phyloP scores from a whole-genome alignment of 2,113 vertebrate genomes.

The Anguilla japonica region DNA sequence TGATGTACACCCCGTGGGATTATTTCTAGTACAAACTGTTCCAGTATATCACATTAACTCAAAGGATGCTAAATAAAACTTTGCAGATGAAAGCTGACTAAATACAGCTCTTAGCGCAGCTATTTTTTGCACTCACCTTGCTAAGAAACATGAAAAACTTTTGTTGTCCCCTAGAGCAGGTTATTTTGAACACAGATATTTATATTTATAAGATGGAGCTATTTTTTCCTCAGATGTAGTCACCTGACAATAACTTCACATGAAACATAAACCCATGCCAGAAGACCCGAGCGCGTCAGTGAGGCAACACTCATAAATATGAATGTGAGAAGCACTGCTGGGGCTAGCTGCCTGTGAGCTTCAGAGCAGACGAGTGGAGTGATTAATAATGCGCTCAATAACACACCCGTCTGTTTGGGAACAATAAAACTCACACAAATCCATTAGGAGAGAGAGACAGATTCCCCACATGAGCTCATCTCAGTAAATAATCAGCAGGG shows the following conservation, averaged over 20 bases:
- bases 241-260: not conserved
- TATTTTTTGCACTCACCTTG: too few relatives aligned
- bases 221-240: not conserved
- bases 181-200: not conserved
- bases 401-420: constrained; percentile 40
- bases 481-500: not conserved
- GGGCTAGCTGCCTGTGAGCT: not conserved
- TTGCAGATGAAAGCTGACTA: not conserved
- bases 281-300: not conserved
- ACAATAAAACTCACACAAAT: constrained; percentile 10
- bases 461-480: not conserved
- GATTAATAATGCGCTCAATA: constrained; percentile 37
- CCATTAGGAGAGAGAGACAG: constrained; percentile 6
- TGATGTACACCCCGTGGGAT: not conserved
- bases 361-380: not conserved
- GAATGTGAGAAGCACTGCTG: not conserved
- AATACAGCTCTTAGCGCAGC: too few relatives aligned
- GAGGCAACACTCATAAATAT: not conserved
- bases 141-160: not conserved
- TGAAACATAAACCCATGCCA: not conserved
- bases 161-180: not conserved
- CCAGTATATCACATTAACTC: not conserved
- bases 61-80: not conserved
- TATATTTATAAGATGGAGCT: not conserved
- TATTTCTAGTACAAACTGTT: not conserved